Conservation (phyloP, 2,888 invertebrate genomes). For the Papilio elwesi region DNA sequence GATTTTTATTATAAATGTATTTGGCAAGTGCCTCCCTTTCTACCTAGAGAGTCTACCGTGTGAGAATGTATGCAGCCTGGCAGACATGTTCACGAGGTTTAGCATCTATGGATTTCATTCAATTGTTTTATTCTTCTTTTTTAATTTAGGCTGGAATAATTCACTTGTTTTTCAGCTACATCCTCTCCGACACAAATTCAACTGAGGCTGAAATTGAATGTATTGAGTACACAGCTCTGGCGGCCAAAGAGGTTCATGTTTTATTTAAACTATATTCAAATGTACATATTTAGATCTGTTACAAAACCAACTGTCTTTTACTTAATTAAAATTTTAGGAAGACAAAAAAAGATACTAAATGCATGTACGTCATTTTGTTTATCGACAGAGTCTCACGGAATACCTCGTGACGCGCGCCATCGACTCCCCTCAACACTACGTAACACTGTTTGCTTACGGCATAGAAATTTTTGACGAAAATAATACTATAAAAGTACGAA, state of each 20-base stretch:
- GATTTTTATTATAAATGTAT: too few species aligned
- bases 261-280: too few species aligned
- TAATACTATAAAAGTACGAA: constrained; percentile 50
- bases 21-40: too few species aligned
- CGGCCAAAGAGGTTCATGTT: constrained; percentile 54
- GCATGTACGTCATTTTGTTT: neutral
- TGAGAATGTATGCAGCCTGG: too few species aligned
- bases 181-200: constrained; percentile 62
- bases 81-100: too few species aligned
- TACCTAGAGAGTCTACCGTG: too few species aligned
- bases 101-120: too few species aligned
- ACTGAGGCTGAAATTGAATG: constrained; percentile 50
- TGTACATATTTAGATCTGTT: too few species aligned
- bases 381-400: constrained; percentile 62
- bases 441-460: constrained; percentile 70
- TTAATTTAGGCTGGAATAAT: neutral
- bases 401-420: constrained; percentile 70
- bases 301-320: too few species aligned
- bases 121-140: too few species aligned
- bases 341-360: too few species aligned
- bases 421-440: constrained; percentile 70
- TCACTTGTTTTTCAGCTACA: constrained; percentile 57
- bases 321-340: too few species aligned
- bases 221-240: constrained; percentile 62
- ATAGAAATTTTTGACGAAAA: constrained; percentile 55